phyloP scores from a whole-genome alignment of 2,113 vertebrate genomes.

The Lethenteron camtschaticum region DNA sequence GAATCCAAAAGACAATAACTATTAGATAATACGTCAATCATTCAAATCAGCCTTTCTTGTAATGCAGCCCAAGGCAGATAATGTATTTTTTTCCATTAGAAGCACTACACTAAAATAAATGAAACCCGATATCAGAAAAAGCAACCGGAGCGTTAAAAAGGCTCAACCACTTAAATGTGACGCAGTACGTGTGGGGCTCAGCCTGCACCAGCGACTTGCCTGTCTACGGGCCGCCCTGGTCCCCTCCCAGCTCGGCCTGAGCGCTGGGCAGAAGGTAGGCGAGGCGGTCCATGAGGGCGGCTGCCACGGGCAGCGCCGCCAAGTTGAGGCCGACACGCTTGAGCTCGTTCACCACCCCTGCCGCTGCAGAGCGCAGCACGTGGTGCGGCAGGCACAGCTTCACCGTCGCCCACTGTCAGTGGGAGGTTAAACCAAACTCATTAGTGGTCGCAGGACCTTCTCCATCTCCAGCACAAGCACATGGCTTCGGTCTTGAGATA shows the following conservation, averaged over 20 bases:
- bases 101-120: slow-evolving; percentile 6
- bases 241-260: slow-evolving; percentile 84
- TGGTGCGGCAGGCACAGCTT: slow-evolving; percentile 94
- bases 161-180: not conserved
- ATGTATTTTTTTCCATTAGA: not conserved
- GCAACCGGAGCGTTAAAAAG: not conserved
- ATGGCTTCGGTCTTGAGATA: too few species aligned
- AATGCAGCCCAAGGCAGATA: not conserved
- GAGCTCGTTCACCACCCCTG: slow-evolving; percentile 84
- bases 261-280: slow-evolving; percentile 97
- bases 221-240: slow-evolving; percentile 86
- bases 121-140: not conserved
- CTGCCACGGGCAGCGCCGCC: slow-evolving; percentile 93
- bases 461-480: too few species aligned
- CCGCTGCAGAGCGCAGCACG: slow-evolving; percentile 67
- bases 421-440: too few species aligned
- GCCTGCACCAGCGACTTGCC: slow-evolving; percentile 24
- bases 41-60: not conserved
- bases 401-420: slow-evolving; percentile 75
- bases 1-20: not conserved
- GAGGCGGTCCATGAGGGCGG: slow-evolving; percentile 96
- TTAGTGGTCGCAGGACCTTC: too few species aligned
- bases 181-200: slow-evolving; percentile 7
- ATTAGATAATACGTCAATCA: not conserved
- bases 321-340: slow-evolving; percentile 99